phyloP scores from a whole-genome alignment of 2,888 invertebrate genomes.

The Sisyra nigra region DNA sequence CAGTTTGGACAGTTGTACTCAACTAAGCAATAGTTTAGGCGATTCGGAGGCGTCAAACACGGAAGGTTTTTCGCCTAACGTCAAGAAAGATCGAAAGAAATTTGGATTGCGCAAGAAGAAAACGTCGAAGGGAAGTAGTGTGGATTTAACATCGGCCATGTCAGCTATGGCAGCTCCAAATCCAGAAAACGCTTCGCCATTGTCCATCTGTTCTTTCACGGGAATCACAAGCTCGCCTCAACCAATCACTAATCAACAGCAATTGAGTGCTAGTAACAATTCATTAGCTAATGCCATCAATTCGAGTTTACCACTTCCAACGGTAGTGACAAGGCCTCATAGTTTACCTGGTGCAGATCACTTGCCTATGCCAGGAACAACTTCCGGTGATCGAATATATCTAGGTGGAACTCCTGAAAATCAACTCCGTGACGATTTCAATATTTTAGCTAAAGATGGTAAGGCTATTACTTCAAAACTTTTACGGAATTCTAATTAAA shows the following conservation, averaged over 20 bases:
- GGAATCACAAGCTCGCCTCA: slow-evolving; percentile 20
- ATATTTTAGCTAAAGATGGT: slow-evolving; percentile 51
- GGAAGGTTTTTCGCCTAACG: slow-evolving; percentile 43
- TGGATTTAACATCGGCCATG: slow-evolving; percentile 34
- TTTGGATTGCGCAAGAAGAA: slow-evolving; percentile 55
- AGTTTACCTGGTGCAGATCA: slow-evolving; percentile 37
- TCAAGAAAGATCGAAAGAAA: slow-evolving; percentile 51
- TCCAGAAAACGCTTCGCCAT: slow-evolving; percentile 26
- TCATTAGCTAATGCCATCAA: slow-evolving; percentile 17
- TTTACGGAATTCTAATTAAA: not conserved
- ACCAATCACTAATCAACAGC: slow-evolving; percentile 8
- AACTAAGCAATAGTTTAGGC: not conserved
- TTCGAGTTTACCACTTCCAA: slow-evolving; percentile 17
- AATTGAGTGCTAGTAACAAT: slow-evolving; percentile 18
- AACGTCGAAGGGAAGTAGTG: slow-evolving; percentile 42
- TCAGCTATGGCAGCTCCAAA: slow-evolving; percentile 20
- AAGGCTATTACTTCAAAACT: slow-evolving; percentile 15
- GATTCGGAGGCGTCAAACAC: slow-evolving; percentile 5
- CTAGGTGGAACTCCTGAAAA: slow-evolving; percentile 16
- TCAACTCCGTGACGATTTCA: slow-evolving; percentile 38
- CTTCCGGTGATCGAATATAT: slow-evolving; percentile 16
- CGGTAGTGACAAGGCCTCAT: slow-evolving; percentile 34
- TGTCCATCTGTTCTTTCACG: slow-evolving; percentile 26
- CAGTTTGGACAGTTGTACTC: slow-evolving; percentile 24
- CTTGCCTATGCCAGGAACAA: slow-evolving; percentile 16